Evolutionary conservation across 2,797 vertebrate genomes (phyloP).

Genomic region (Enteromius trimaculatus): DNA sequence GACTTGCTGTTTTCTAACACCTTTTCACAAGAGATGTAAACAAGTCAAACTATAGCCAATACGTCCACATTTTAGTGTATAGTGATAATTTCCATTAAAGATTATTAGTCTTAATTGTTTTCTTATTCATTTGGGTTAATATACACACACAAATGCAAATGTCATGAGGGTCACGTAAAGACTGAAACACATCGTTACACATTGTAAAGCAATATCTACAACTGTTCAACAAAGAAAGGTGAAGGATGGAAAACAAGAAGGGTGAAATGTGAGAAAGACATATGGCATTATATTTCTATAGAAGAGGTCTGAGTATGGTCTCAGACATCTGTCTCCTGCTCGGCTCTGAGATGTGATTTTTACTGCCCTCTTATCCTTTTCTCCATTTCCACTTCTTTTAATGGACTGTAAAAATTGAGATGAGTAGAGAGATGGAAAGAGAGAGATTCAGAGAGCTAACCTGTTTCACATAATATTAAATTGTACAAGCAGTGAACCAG

Average conservation of each 20-base stretch:
- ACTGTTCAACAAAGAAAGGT: not conserved
- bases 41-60: not conserved
- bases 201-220: not conserved
- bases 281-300: not conserved
- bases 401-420: not conserved
- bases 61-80: not conserved
- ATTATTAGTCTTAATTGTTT: not conserved
- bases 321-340: conserved; percentile 1
- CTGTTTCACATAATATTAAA: not conserved
- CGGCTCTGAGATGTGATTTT: not conserved
- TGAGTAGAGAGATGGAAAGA: not conserved
- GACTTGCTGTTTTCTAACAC: not conserved
- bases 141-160: not conserved
- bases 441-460: not conserved
- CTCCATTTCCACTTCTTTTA: not conserved
- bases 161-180: not conserved
- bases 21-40: not conserved
- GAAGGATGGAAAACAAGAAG: not conserved
- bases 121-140: not conserved
- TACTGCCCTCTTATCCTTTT: not conserved
- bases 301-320: not conserved
- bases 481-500: not conserved
- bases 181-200: not conserved
- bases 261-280: not conserved
- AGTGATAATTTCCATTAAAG: not conserved